Percentiles rank a stretch among this genome's conserved stretches.
Evolutionary conservation across 2,888 invertebrate species (phyloP).

Genomic region (Lordiphosa fenestrarum): DNA sequence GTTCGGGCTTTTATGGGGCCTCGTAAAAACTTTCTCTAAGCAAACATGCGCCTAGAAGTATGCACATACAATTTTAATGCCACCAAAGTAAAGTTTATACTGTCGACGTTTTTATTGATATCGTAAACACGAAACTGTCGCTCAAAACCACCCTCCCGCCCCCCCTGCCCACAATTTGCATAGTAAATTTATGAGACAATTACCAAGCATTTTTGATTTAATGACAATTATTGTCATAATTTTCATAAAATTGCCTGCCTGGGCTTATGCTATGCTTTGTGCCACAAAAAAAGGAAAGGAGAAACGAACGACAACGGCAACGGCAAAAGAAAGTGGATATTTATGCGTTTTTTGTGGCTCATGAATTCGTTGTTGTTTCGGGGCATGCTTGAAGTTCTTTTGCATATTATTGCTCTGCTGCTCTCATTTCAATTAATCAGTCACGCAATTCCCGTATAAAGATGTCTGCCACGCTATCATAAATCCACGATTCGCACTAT

Average conservation of each 20-base stretch:
- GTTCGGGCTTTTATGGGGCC: constrained; percentile 52
- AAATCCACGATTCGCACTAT: constrained; percentile 51
- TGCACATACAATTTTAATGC: constrained; percentile 70
- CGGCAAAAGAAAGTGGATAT: constrained; percentile 54
- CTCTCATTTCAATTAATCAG: constrained; percentile 66
- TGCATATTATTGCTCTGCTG: constrained; percentile 32
- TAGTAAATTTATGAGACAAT: constrained; percentile 76
- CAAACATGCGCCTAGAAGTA: constrained; percentile 67
- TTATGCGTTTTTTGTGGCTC: constrained; percentile 71
- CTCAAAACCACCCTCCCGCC: too few species aligned
- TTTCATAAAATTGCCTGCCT: constrained; percentile 71
- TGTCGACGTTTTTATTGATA: constrained; percentile 75
- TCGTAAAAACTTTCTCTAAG: constrained; percentile 64
- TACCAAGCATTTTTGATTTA: constrained; percentile 76
- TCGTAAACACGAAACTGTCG: constrained; percentile 64
- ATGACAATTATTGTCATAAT: constrained; percentile 77
- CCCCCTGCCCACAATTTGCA: constrained; percentile 60
- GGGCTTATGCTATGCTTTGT: constrained; percentile 56
- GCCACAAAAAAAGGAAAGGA: constrained; percentile 47
- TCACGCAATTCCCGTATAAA: constrained; percentile 67
- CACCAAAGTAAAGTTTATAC: constrained; percentile 70
- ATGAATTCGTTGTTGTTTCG: constrained; percentile 55
- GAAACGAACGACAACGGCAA: too few species aligned
- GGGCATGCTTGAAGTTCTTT: constrained; percentile 51
- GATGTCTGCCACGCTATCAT: constrained; percentile 55